phyloP scores from a whole-genome alignment of 2,113 vertebrate genomes.

The Triplophysa dalaica region DNA sequence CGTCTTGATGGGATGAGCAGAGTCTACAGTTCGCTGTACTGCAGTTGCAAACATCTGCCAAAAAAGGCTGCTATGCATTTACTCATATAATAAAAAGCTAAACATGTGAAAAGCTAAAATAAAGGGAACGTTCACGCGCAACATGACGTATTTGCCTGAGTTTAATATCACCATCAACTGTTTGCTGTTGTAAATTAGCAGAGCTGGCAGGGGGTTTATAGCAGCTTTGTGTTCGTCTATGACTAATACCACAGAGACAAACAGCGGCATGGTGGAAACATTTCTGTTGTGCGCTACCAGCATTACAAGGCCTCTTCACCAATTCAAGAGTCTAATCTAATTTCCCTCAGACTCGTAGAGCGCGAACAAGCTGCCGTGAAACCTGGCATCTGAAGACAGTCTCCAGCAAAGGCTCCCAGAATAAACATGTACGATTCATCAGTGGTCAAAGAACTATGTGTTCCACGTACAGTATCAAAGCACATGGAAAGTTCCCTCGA shows the following conservation, averaged over 20 bases:
- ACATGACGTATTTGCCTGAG: conserved; percentile 30
- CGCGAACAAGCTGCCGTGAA: conserved; percentile 48
- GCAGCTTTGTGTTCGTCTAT: conserved; percentile 48
- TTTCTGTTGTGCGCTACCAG: conserved; percentile 30
- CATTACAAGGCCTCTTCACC: conserved; percentile 54
- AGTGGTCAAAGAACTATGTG: conserved; percentile 37
- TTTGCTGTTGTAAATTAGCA: conserved; percentile 36
- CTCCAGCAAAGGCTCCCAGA: conserved; percentile 29
- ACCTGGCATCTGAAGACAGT: conserved; percentile 39
- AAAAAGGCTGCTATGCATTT: conserved; percentile 4
- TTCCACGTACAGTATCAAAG: conserved; percentile 37
- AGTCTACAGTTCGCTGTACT: not conserved
- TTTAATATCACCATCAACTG: conserved; percentile 49
- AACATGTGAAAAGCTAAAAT: conserved; percentile 16
- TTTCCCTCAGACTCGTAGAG: conserved; percentile 49
- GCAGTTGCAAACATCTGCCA: conserved; percentile 37
- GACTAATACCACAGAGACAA: conserved; percentile 49
- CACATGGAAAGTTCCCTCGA: conserved; percentile 26
- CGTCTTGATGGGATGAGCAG: no score
- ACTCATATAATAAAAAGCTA: conserved; percentile 15
- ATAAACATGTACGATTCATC: conserved; percentile 35
- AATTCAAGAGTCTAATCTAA: conserved; percentile 53
- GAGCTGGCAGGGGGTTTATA: conserved; percentile 31
- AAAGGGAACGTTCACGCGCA: conserved; percentile 28
- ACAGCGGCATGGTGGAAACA: conserved; percentile 29